phyloP scores from a whole-genome alignment of 2,113 vertebrate genomes.

The Tautogolabrus adspersus region DNA sequence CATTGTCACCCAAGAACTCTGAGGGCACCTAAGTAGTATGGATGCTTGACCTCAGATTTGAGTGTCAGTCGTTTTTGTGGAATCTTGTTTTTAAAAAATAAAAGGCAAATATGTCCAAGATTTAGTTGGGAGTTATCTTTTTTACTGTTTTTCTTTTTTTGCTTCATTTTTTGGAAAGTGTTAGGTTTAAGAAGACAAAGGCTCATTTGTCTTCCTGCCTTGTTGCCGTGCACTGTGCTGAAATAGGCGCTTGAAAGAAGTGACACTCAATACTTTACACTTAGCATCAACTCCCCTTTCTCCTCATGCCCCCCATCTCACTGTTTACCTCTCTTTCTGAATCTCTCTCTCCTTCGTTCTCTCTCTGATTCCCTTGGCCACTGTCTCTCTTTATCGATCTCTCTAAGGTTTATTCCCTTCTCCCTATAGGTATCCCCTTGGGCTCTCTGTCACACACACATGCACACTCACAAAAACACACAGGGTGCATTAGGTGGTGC shows the following conservation, averaged over 20 bases:
- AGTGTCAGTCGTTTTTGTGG: too few relatives aligned
- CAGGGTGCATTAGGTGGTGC: conserved; percentile 92
- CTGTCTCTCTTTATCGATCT: background rate
- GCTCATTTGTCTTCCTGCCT: too few relatives aligned
- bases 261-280: conserved; percentile 20
- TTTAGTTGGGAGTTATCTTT: too few relatives aligned
- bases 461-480: conserved; percentile 56
- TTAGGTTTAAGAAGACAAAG: too few relatives aligned
- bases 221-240: too few relatives aligned
- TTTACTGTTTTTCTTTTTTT: too few relatives aligned
- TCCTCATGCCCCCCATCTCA: conserved; percentile 25
- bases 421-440: conserved; percentile 69
- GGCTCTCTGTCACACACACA: conserved; percentile 61
- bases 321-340: conserved; percentile 44
- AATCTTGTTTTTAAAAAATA: too few relatives aligned
- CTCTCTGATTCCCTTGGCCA: conserved; percentile 5
- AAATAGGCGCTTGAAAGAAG: background rate
- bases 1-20: too few relatives aligned
- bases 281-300: background rate
- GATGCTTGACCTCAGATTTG: too few relatives aligned
- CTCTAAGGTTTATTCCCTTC: conserved; percentile 70
- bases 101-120: too few relatives aligned
- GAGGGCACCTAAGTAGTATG: too few relatives aligned
- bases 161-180: too few relatives aligned
- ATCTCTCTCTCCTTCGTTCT: conserved; percentile 1